phyloP scores from a whole-genome alignment of 2,113 vertebrate genomes.

The Pygoscelis adeliae region DNA sequence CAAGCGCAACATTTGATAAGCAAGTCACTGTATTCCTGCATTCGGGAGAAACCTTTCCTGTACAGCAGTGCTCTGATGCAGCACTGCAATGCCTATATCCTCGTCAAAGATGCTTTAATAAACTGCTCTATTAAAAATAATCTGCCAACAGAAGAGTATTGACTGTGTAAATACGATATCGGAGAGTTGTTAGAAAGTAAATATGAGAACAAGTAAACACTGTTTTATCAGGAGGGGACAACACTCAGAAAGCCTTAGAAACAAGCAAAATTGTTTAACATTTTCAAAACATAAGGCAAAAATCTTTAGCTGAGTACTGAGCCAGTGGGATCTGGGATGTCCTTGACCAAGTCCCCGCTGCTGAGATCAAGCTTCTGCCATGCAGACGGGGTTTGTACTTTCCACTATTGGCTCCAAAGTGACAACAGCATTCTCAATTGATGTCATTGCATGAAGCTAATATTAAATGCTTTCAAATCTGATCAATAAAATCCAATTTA shows the following conservation, averaged over 20 bases:
- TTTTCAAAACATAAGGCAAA: background rate
- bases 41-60: background rate
- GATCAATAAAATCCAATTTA: slow-evolving; percentile 70
- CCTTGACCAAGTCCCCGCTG: background rate
- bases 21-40: background rate
- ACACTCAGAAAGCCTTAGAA: background rate
- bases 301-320: background rate
- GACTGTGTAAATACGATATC: background rate
- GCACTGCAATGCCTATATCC: background rate
- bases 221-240: background rate
- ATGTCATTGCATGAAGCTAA: background rate
- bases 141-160: background rate
- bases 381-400: background rate
- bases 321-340: slow-evolving; percentile 29
- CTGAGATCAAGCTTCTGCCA: slow-evolving; percentile 37
- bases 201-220: background rate
- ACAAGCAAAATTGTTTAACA: background rate
- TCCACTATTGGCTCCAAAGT: slow-evolving; percentile 18
- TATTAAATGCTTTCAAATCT: slow-evolving; percentile 49
- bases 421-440: slow-evolving; percentile 56
- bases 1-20: background rate
- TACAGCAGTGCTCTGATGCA: background rate
- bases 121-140: background rate
- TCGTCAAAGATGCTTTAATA: background rate
- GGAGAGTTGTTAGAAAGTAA: background rate